Evolutionary conservation across 2,113 vertebrate genomes (phyloP), one percentile per base, ranked within the genome.

Genomic region (Montifringilla adamsi): DNA sequence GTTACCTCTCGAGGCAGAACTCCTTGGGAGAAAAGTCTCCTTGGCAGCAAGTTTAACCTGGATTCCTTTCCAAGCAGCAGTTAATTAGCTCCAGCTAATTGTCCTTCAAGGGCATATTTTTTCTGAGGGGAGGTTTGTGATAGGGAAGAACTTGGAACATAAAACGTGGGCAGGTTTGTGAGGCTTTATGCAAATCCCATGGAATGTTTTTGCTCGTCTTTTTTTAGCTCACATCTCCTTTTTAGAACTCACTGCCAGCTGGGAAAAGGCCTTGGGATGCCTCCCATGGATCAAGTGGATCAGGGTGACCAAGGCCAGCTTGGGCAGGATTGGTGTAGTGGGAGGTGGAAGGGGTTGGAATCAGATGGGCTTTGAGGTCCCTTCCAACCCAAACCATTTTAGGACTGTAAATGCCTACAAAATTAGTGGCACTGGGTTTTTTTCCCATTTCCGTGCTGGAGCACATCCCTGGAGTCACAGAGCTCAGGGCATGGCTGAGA

Each of bases 11-110:
- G 6, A 75, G 64, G 64, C n/a, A 37, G 67, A 88, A 87, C 37
- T 73, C 78, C 33, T 50, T 23, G 24, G 87, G 78, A 90, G 58
- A 73, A 85, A 58, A 90, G 50, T 50, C 58, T 37, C 9, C 63
- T 82, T 62, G 62, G 31, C 87, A 83, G 49, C 46, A 49, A 49
- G 35, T 89, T 78, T 73, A 79, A 80, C 89, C 74, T 74, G 84
- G 58, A 55, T 92, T 95, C 77, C 33, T 92, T 94, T 87, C 79
- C 76, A 84, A 84, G 85, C 49, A 70, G 72, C 50, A 91, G 62
- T 69, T 96, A 95, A 97, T 97, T 94, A 94, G 86, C 80, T 94
- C 53, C 67, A 59, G 67, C 63, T 96, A 91, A 93, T 78, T 95
- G 90, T 81, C 80, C 76, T 96, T 95, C 70, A 96, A 58, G 73